These are phyloP conservation scores for Ennomos quercinarius DNA, from an alignment of 2,888 invertebrate species.

Conservation along the genomic window DNA sequence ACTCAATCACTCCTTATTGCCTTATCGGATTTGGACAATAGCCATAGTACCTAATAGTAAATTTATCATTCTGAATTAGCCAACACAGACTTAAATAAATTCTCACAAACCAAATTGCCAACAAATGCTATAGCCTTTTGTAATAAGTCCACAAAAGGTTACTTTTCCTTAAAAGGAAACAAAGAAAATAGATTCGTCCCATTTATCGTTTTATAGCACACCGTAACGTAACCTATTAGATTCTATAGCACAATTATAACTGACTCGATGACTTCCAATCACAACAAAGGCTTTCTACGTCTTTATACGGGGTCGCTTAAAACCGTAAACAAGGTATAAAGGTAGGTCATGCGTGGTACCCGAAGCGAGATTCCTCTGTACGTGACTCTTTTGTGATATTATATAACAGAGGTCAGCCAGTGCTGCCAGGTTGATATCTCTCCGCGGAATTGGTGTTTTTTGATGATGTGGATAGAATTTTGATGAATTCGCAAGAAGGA, in stretches of 20 bases:
- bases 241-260: conserved; percentile 23
- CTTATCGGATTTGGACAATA: no score
- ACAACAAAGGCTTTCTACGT: conserved; percentile 35
- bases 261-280: conserved; percentile 27
- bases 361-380: conserved; percentile 31
- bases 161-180: no score
- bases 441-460: conserved; percentile 18
- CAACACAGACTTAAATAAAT: no score
- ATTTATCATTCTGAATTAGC: no score
- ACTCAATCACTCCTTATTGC: no score
- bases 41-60: no score
- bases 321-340: conserved; percentile 43
- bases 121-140: no score
- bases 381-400: conserved; percentile 47
- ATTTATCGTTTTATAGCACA: no score
- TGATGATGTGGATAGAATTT: conserved; percentile 11
- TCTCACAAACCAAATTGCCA: no score
- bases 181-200: no score
- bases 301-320: conserved; percentile 37
- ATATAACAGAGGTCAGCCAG: conserved; percentile 37
- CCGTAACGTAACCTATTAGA: conserved; percentile 4
- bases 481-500: conserved; percentile 7
- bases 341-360: conserved; percentile 40
- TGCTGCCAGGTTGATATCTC: conserved; percentile 22
- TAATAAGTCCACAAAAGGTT: no score